Evolutionary conservation across 2,888 invertebrate genomes (phyloP).

Genomic region (Congeria kusceri): DNA sequence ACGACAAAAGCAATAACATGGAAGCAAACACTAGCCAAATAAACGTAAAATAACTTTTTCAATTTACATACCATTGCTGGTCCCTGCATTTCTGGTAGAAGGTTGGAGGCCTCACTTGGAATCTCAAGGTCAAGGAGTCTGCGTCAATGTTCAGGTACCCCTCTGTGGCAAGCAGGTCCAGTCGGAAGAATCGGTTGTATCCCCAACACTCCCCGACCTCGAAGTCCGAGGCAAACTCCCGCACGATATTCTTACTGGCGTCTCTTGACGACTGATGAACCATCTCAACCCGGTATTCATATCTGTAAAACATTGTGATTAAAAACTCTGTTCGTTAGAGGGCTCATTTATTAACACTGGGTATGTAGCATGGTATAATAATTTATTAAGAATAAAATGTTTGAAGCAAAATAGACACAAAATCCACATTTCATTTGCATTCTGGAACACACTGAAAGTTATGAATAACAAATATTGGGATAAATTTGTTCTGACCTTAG

Average conservation of each 20-base stretch:
- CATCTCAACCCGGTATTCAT: constrained; percentile 98
- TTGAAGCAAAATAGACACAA: too few relatives aligned
- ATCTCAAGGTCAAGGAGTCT: constrained; percentile 93
- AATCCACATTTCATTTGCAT: too few relatives aligned
- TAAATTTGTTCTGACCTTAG: too few relatives aligned
- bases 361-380: too few relatives aligned
- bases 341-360: too few relatives aligned
- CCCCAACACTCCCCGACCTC: constrained; percentile 99
- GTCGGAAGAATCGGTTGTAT: constrained; percentile 95
- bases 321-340: too few relatives aligned
- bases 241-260: constrained; percentile 91
- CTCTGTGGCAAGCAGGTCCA: constrained; percentile 95
- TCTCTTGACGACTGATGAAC: constrained; percentile 95
- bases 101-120: constrained; percentile 96
- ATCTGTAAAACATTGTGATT: constrained; percentile 86
- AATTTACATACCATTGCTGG: constrained; percentile 88
- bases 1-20: too few relatives aligned
- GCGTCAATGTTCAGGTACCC: constrained; percentile 94
- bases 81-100: constrained; percentile 97
- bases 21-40: too few relatives aligned
- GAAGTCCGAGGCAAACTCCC: constrained; percentile 98
- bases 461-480: too few relatives aligned
- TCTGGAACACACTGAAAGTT: too few relatives aligned
- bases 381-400: too few relatives aligned
- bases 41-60: too few relatives aligned